These are phyloP conservation scores for Littorina saxatilis DNA, from an alignment of 1,140 invertebrate species.

Conservation along the genomic window DNA sequence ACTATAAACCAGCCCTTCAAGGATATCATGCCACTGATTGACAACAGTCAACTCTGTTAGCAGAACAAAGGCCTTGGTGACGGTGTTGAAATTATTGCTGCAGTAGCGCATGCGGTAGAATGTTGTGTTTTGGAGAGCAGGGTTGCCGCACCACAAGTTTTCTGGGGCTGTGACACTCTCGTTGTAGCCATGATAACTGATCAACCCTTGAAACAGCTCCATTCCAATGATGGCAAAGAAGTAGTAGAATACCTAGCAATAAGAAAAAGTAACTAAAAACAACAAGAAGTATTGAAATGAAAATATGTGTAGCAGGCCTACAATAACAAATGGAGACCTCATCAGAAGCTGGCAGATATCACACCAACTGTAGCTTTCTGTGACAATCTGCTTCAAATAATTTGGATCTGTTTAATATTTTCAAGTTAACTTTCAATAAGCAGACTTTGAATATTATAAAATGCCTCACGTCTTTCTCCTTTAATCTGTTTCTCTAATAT, in stretches of 20 bases:
- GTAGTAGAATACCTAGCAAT: constrained; percentile 77
- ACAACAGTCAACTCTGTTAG: constrained; percentile 79
- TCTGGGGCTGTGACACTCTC: constrained; percentile 34
- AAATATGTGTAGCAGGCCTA: background rate
- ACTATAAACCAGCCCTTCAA: constrained; percentile 43
- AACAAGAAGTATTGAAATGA: background rate
- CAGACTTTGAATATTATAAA: too few species aligned
- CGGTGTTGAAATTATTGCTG: constrained; percentile 79
- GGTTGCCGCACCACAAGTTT: constrained; percentile 75
- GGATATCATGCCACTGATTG: constrained; percentile 81
- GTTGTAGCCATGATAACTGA: constrained; percentile 70
- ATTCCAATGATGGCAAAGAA: constrained; percentile 79
- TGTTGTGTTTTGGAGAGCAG: constrained; percentile 71
- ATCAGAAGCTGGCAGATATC: too few species aligned
- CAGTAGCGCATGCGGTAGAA: constrained; percentile 77
- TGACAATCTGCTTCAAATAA: too few species aligned
- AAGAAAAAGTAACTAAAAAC: background rate
- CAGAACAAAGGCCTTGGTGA: constrained; percentile 76
- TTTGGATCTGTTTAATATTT: too few species aligned
- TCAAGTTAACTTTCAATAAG: too few species aligned
- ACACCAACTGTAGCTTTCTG: too few species aligned
- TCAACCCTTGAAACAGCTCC: constrained; percentile 76
- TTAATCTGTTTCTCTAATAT: too few species aligned
- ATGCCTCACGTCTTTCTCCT: too few species aligned
- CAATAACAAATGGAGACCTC: too few species aligned